These are phyloP conservation scores for Gobiocypris rarus DNA, from an alignment of 2,113 vertebrate genomes.

Conservation along the genomic window DNA sequence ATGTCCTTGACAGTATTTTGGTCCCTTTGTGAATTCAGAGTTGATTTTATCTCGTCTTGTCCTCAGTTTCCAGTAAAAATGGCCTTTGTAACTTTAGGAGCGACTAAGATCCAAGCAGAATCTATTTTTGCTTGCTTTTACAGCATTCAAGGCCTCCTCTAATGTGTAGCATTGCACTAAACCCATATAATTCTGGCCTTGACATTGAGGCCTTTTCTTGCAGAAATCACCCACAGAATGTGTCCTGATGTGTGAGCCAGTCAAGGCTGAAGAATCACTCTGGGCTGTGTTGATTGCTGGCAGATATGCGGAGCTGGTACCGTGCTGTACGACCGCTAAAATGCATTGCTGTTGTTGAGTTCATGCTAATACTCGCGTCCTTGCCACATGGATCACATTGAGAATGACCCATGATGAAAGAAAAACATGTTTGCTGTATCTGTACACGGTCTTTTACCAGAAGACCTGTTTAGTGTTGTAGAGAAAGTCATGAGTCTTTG, in stretches of 20 bases:
- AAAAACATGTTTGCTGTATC: neutral
- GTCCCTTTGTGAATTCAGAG: neutral
- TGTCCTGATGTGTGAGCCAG: slow-evolving; percentile 26
- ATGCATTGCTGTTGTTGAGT: slow-evolving; percentile 5
- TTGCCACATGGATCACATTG: slow-evolving; percentile 22
- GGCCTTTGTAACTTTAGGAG: slow-evolving; percentile 14
- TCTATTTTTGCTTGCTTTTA: slow-evolving; percentile 32
- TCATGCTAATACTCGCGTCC: slow-evolving; percentile 33
- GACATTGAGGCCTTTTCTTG: slow-evolving; percentile 12
- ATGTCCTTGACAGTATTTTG: slow-evolving; percentile 10
- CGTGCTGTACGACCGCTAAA: neutral
- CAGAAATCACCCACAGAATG: slow-evolving; percentile 6
- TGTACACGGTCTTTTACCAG: neutral
- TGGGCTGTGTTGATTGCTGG: slow-evolving; percentile 17
- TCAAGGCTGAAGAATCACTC: slow-evolving; percentile 32
- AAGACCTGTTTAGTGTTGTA: neutral
- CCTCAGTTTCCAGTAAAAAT: neutral
- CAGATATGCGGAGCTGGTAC: slow-evolving; percentile 7
- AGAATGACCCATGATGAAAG: neutral
- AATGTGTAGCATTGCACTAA: neutral
- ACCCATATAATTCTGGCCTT: slow-evolving; percentile 3
- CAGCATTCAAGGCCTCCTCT: slow-evolving; percentile 23
- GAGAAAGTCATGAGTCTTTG: neutral
- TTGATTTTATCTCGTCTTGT: neutral
- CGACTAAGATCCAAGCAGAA: neutral